Evolutionary conservation across 2,888 invertebrate species (phyloP).

Genomic region (Drosophila histrio): DNA sequence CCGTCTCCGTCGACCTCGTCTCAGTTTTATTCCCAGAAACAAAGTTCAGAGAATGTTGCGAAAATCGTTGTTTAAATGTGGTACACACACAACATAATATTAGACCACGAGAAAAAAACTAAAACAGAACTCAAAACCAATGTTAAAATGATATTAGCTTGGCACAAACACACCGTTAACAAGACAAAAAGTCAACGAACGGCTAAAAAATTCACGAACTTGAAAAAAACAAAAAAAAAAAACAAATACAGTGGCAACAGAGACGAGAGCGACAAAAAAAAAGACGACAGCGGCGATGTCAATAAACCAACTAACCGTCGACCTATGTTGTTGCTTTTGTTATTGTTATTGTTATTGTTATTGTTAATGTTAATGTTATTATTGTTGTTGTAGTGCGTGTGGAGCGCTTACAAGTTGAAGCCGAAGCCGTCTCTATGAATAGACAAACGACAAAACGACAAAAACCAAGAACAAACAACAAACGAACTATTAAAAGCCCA

Average conservation of each 20-base stretch:
- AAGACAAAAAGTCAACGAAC: slow-evolving; percentile 75
- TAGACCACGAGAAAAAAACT: slow-evolving; percentile 27
- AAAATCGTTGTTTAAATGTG: slow-evolving; percentile 8
- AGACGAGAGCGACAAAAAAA: slow-evolving; percentile 26
- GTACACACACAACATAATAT: slow-evolving; percentile 19
- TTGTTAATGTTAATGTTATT: slow-evolving; percentile 2
- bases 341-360: slow-evolving; percentile 6
- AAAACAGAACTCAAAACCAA: slow-evolving; percentile 27
- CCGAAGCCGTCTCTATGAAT: slow-evolving; percentile 20
- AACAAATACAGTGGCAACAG: slow-evolving; percentile 36
- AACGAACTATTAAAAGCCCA: slow-evolving; percentile 9
- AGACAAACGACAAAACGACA: slow-evolving; percentile 3
- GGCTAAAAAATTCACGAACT: slow-evolving; percentile 79
- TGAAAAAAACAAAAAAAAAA: slow-evolving; percentile 67
- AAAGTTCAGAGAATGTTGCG: slow-evolving; percentile 19
- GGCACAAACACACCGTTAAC: slow-evolving; percentile 55
- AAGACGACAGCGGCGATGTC: slow-evolving; percentile 59
- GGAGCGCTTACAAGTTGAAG: slow-evolving; percentile 3
- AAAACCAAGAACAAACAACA: background rate
- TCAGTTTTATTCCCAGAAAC: slow-evolving; percentile 15
- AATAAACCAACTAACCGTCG: slow-evolving; percentile 72
- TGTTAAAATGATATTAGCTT: slow-evolving; percentile 70
- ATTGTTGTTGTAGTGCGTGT: slow-evolving; percentile 20
- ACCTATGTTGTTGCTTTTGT: slow-evolving; percentile 22
- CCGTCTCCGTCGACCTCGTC: slow-evolving; percentile 11